phyloP scores from a whole-genome alignment of 2,888 invertebrate genomes.

The Meganola albula region DNA sequence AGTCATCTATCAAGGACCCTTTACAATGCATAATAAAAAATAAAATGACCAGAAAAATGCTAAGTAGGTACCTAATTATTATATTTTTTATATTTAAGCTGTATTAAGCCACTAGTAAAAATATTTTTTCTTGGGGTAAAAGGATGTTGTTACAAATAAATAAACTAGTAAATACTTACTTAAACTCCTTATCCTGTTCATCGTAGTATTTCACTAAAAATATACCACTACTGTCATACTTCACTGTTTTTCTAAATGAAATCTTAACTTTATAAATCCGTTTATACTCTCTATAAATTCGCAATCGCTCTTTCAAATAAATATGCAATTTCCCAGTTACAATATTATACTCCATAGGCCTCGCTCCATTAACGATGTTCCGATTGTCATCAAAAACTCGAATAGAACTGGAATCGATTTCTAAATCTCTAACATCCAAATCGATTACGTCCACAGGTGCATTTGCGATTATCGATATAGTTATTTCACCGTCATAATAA shows the following conservation, averaged over 20 bases:
- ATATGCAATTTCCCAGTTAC: slow-evolving; percentile 48
- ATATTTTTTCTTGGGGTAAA: too few relatives aligned
- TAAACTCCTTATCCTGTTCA: slow-evolving; percentile 32
- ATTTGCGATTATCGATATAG: slow-evolving; percentile 60
- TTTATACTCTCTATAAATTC: slow-evolving; percentile 39
- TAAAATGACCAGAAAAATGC: too few relatives aligned
- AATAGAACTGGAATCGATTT: slow-evolving; percentile 40
- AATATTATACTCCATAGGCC: slow-evolving; percentile 50
- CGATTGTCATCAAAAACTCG: slow-evolving; percentile 43
- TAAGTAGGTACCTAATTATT: too few relatives aligned
- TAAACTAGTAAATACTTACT: slow-evolving; percentile 42
- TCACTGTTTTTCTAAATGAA: slow-evolving; percentile 45
- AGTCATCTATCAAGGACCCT: too few relatives aligned
- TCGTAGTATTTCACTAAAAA: slow-evolving; percentile 53
- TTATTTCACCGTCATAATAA: slow-evolving; percentile 57
- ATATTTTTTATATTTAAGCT: too few relatives aligned
- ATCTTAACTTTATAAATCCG: slow-evolving; percentile 52
- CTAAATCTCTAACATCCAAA: slow-evolving; percentile 52
- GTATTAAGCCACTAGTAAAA: too few relatives aligned
- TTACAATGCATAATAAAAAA: too few relatives aligned
- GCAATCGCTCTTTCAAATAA: slow-evolving; percentile 49
- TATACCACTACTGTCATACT: slow-evolving; percentile 41
- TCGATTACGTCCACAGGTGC: slow-evolving; percentile 53
- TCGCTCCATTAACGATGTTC: slow-evolving; percentile 47
- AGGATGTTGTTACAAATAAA: too few relatives aligned